Conservation (phyloP, 2,797 vertebrate genomes). For the Tarsius wallacei region DNA sequence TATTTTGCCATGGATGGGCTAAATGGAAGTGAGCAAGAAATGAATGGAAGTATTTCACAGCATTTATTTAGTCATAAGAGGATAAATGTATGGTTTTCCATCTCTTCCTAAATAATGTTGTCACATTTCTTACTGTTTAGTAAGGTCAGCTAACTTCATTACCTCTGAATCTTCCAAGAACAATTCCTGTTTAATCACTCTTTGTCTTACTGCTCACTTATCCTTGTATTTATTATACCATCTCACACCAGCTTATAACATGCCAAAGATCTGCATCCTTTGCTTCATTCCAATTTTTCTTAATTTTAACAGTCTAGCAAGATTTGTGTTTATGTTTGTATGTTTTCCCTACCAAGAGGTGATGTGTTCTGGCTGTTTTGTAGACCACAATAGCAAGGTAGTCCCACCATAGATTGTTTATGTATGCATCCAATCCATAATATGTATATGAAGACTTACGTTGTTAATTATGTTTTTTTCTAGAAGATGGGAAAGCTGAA, state of each 20-base stretch:
- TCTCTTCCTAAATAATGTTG: not conserved
- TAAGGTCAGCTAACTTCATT: not conserved
- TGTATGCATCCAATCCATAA: not conserved
- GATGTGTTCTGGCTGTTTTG: conserved; percentile 40
- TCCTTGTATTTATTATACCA: conserved; percentile 6
- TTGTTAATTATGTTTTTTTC: conserved; percentile 72
- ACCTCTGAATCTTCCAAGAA: not conserved
- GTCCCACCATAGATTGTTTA: not conserved
- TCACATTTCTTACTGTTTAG: not conserved
- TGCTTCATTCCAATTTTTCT: conserved; percentile 7
- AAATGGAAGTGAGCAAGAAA: conserved; percentile 56
- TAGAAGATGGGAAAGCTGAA: conserved; percentile 79
- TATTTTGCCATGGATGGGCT: not conserved
- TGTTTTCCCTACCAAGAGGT: not conserved
- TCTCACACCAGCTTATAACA: not conserved
- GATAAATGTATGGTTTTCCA: conserved; percentile 7
- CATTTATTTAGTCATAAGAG: not conserved
- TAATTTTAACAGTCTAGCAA: conserved; percentile 30
- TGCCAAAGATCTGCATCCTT: conserved; percentile 45
- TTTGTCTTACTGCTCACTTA: not conserved
- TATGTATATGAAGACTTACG: conserved; percentile 58
- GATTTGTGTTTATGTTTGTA: conserved; percentile 51
- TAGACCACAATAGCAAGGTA: conserved; percentile 44
- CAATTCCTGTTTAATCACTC: not conserved
- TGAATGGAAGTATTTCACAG: conserved; percentile 28